Evolutionary conservation across 2,888 invertebrate species (phyloP).

Genomic region (Ceratothoa steindachneri): DNA sequence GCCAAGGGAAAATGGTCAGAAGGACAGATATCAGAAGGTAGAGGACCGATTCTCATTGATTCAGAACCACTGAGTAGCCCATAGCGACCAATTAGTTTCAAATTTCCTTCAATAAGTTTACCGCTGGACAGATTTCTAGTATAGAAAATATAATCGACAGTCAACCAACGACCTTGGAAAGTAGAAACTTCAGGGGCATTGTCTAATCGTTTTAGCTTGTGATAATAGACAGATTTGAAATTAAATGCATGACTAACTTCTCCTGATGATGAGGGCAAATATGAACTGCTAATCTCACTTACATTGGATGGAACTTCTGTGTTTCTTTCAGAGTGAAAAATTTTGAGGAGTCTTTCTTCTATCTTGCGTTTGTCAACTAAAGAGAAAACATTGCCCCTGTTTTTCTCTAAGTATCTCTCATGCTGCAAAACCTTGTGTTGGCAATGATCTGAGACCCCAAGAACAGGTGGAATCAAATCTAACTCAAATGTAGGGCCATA

Average conservation of each 20-base stretch:
- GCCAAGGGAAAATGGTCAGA: conserved; percentile 47
- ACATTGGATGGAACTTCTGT: no score
- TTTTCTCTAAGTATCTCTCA: conserved; percentile 20
- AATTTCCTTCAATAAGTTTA: conserved; percentile 14
- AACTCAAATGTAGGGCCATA: conserved; percentile 57
- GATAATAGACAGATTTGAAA: conserved; percentile 33
- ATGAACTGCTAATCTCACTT: neutral
- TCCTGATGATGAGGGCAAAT: conserved; percentile 19
- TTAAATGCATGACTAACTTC: conserved; percentile 25
- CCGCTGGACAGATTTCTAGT: conserved; percentile 1
- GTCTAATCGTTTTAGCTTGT: neutral
- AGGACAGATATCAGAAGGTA: conserved; percentile 38
- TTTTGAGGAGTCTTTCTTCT: conserved; percentile 23
- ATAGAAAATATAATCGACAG: conserved; percentile 46
- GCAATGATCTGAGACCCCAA: conserved; percentile 37
- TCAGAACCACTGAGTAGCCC: conserved; percentile 20
- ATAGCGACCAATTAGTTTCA: conserved; percentile 30
- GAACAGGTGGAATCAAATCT: conserved; percentile 22
- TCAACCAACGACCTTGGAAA: conserved; percentile 24
- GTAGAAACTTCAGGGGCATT: conserved; percentile 32
- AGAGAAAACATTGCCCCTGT: conserved; percentile 17
- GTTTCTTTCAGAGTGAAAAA: conserved; percentile 20
- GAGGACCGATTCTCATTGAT: conserved; percentile 22
- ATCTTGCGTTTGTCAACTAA: conserved; percentile 24
- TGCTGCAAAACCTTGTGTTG: conserved; percentile 31